A percentile compares a stretch with the other conserved stretches of the same genome.
Evolutionary conservation across 2,113 vertebrate genomes (phyloP).

Genomic region (Haemorhous mexicanus): DNA sequence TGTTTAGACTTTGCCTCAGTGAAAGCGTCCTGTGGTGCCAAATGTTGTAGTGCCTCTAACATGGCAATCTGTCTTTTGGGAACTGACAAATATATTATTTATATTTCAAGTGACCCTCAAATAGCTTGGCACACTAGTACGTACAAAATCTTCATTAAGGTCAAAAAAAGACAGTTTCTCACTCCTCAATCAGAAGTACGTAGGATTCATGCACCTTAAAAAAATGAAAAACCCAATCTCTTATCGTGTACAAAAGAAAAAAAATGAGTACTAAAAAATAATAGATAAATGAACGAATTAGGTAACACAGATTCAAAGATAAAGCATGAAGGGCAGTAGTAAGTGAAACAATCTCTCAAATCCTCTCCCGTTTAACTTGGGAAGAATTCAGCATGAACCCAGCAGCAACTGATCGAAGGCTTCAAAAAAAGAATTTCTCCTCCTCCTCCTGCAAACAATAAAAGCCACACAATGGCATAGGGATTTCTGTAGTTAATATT

Average conservation of each 20-base stretch:
- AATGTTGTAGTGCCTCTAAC: not conserved
- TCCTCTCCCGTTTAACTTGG: not conserved
- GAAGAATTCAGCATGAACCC: not conserved
- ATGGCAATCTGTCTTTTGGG: not conserved
- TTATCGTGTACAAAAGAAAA: not conserved
- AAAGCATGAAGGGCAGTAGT: not conserved
- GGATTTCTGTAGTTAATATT: not conserved
- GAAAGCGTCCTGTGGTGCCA: not conserved
- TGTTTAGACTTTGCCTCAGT: not conserved
- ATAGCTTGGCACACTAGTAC: not conserved
- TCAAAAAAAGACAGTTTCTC: not conserved
- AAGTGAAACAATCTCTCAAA: constrained; percentile 1
- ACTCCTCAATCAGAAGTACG: not conserved
- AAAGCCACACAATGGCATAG: not conserved
- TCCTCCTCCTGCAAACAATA: not conserved
- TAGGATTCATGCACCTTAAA: not conserved
- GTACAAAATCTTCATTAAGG: not conserved
- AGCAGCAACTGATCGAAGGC: not conserved
- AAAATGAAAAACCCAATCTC: not conserved
- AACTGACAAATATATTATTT: not conserved
- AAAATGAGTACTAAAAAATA: not conserved
- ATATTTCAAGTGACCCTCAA: not conserved
- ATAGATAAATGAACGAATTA: not conserved
- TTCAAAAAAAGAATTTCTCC: constrained; percentile 9
- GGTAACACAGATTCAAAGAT: not conserved